Percentiles rank a stretch among this genome's conserved stretches.
phyloP scores from a whole-genome alignment of 2,888 invertebrate species.

The Cremastinae sp. region DNA sequence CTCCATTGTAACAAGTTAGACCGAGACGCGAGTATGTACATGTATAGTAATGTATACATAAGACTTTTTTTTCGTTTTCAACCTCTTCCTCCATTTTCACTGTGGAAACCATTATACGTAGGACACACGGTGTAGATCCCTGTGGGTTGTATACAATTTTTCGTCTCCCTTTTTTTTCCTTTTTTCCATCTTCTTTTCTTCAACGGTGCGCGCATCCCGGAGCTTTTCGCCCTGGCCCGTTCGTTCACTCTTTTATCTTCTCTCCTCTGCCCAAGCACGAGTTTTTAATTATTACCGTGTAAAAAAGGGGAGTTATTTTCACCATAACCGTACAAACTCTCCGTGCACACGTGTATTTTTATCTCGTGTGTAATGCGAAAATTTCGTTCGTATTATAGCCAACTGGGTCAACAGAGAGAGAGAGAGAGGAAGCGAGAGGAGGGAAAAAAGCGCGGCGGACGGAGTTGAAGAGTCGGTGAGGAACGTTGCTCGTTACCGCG shows the following conservation, averaged over 20 bases:
- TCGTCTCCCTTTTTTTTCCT: background rate
- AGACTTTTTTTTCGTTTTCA: constrained; percentile 6
- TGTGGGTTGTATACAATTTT: constrained; percentile 9
- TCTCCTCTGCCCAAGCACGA: constrained; percentile 45
- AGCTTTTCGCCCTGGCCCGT: constrained; percentile 7
- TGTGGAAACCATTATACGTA: constrained; percentile 4
- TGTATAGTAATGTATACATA: background rate
- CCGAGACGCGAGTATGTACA: too few species aligned
- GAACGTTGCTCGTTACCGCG: constrained; percentile 53
- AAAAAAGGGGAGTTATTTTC: constrained; percentile 53
- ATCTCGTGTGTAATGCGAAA: constrained; percentile 19
- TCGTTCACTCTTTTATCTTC: constrained; percentile 49
- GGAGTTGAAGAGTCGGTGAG: constrained; percentile 46
- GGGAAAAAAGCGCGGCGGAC: constrained; percentile 3
- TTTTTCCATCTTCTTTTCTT: constrained; percentile 8
- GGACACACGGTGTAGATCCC: constrained; percentile 13
- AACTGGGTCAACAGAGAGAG: constrained; percentile 51
- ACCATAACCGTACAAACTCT: constrained; percentile 37
- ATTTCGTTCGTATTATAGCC: constrained; percentile 44
- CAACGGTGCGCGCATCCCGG: constrained; percentile 12
- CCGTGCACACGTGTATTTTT: constrained; percentile 1
- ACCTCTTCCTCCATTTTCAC: background rate
- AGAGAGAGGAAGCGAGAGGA: constrained; percentile 8
- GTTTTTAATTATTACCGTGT: constrained; percentile 60
- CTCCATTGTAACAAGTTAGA: too few species aligned